Conservation (phyloP, 2,888 invertebrate genomes). For the Hermaeophaga mercurialis region DNA sequence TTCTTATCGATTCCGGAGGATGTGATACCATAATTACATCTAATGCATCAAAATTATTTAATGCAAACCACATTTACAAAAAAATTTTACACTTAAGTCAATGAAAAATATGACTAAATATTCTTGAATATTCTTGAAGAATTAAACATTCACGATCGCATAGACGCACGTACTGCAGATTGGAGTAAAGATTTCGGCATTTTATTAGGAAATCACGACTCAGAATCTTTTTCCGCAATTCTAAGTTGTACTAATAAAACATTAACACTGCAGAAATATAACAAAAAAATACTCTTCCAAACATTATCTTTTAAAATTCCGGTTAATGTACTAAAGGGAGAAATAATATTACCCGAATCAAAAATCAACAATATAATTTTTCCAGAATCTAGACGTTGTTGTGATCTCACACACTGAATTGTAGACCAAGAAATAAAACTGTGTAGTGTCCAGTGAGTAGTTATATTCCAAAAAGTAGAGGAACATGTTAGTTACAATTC, state of each 20-base stretch:
- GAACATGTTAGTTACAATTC: no score
- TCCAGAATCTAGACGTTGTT: not conserved
- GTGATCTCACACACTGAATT: no score
- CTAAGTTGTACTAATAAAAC: not conserved
- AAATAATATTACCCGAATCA: constrained; percentile 1
- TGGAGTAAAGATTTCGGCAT: constrained; percentile 1
- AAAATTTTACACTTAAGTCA: constrained; percentile 1
- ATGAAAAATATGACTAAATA: not conserved
- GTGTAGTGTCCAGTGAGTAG: no score
- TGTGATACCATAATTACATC: no score
- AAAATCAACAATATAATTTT: constrained; percentile 1
- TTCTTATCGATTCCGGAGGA: no score
- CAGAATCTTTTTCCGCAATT: no score
- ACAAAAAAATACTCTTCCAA: not conserved
- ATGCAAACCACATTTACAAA: not conserved
- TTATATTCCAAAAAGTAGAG: no score
- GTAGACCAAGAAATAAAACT: no score
- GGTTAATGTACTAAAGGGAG: not conserved
- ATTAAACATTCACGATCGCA: not conserved
- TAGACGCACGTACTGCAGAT: constrained; percentile 2
- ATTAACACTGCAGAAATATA: not conserved
- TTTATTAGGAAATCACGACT: not conserved
- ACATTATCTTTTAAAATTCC: not conserved
- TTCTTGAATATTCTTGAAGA: not conserved
- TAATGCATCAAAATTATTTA: not conserved